A percentile compares a stretch with the other conserved stretches of the same genome.
These are phyloP conservation scores for Zaprionus nigranus DNA, from an alignment of 1,140 invertebrate species.

Conservation along the genomic window DNA sequence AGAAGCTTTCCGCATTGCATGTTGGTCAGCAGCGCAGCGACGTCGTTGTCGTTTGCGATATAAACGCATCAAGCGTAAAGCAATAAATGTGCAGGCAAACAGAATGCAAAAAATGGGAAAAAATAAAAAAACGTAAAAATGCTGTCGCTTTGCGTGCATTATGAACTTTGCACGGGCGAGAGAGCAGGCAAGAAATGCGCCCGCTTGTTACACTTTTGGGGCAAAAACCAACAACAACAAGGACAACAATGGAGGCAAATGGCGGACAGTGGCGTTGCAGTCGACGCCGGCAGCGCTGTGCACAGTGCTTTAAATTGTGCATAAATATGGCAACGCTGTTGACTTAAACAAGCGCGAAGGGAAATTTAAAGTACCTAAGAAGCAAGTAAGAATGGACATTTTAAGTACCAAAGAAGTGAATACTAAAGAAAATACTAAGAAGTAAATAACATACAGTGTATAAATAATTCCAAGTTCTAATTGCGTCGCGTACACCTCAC, in stretches of 20 bases:
- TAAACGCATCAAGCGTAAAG: slow-evolving; percentile 80
- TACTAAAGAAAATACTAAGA: not conserved
- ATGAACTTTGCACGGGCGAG: slow-evolving; percentile 78
- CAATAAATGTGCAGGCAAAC: slow-evolving; percentile 74
- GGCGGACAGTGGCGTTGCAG: slow-evolving; percentile 32
- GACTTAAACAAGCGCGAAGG: not conserved
- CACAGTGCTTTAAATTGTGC: slow-evolving; percentile 38
- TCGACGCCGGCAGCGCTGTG: slow-evolving; percentile 33
- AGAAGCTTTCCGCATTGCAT: slow-evolving; percentile 40
- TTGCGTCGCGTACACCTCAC: not conserved
- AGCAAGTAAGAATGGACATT: not conserved
- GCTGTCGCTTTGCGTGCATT: slow-evolving; percentile 67
- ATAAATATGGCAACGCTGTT: slow-evolving; percentile 17
- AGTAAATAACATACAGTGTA: not conserved
- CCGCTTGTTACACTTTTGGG: slow-evolving; percentile 48
- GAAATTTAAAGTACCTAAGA: not conserved
- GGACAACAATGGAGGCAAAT: slow-evolving; percentile 30
- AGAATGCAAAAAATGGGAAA: slow-evolving; percentile 29
- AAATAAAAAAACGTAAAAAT: slow-evolving; percentile 22
- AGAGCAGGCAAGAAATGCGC: slow-evolving; percentile 53
- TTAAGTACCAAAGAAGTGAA: not conserved
- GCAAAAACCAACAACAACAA: slow-evolving; percentile 33
- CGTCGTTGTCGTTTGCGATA: slow-evolving; percentile 37
- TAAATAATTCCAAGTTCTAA: slow-evolving; percentile 11
- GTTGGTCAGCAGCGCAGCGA: slow-evolving; percentile 46